phyloP scores from a whole-genome alignment of 2,797 vertebrate species.

The Phylloscopus collybita region DNA sequence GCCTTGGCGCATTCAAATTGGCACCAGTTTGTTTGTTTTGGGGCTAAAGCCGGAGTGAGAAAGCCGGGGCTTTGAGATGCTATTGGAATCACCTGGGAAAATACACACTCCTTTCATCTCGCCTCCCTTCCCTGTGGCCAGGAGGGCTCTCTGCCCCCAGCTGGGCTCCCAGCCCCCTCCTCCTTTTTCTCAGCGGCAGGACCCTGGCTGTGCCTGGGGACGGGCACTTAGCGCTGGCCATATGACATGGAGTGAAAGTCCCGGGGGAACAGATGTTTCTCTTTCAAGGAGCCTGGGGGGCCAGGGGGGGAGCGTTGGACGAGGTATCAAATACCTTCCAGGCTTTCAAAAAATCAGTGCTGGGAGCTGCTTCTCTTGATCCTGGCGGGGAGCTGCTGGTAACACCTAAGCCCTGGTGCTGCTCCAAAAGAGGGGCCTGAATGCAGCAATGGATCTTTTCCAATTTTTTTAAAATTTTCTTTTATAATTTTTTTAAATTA shows the following conservation, averaged over 20 bases:
- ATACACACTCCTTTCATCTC: slow-evolving; percentile 65
- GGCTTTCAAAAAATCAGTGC: not conserved
- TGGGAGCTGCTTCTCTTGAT: not conserved
- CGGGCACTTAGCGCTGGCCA: slow-evolving; percentile 17
- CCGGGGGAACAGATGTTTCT: slow-evolving; percentile 39
- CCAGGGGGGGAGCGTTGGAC: fast-evolving
- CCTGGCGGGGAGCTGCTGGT: fast-evolving
- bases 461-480: not conserved
- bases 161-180: slow-evolving; percentile 42
- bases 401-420: not conserved
- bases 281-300: not conserved
- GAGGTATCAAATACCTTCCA: not conserved
- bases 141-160: slow-evolving; percentile 22
- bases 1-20: not conserved
- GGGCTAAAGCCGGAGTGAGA: slow-evolving; percentile 49
- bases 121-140: not conserved
- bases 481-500: not conserved
- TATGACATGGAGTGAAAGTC: slow-evolving; percentile 42
- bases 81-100: slow-evolving; percentile 75
- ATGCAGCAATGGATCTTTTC: not conserved
- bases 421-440: not conserved
- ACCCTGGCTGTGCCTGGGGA: slow-evolving; percentile 18
- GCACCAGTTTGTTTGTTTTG: slow-evolving; percentile 64
- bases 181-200: not conserved
- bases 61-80: slow-evolving; percentile 47